Evolutionary conservation across 2,888 invertebrate species (phyloP).

Genomic region (Priocnemis perturbator): DNA sequence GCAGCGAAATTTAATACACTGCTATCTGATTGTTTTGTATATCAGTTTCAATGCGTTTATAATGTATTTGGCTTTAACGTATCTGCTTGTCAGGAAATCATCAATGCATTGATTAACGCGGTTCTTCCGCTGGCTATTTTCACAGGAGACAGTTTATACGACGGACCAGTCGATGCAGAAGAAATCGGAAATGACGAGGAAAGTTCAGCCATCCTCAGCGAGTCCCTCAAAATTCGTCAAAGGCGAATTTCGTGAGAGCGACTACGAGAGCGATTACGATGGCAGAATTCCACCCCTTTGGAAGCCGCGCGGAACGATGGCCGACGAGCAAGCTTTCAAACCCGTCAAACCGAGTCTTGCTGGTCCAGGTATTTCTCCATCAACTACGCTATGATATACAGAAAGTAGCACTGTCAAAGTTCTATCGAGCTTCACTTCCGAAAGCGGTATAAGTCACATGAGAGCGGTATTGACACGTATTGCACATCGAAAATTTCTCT

Average conservation of each 20-base stretch:
- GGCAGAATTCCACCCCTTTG: constrained; percentile 80
- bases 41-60: too few relatives aligned
- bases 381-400: constrained; percentile 1
- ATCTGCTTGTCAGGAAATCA: too few relatives aligned
- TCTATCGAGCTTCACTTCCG: too few relatives aligned
- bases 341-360: constrained; percentile 77
- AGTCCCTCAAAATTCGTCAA: constrained; percentile 82
- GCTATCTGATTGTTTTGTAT: too few relatives aligned
- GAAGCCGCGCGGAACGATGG: constrained; percentile 77
- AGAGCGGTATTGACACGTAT: too few relatives aligned
- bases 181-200: constrained; percentile 64
- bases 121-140: constrained; percentile 23
- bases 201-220: constrained; percentile 76
- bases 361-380: constrained; percentile 49
- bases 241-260: constrained; percentile 82
- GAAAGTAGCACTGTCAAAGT: background rate
- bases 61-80: too few relatives aligned
- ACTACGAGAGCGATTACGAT: constrained; percentile 85
- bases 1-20: too few relatives aligned
- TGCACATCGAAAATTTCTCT: background rate
- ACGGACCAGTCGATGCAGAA: constrained; percentile 72
- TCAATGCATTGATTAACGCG: too few relatives aligned
- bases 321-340: constrained; percentile 78
- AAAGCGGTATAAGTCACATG: too few relatives aligned
- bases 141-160: constrained; percentile 78